A percentile compares a stretch with the other conserved stretches of the same genome.
These are phyloP conservation scores for Drosophila pallidifrons DNA, from an alignment of 1,140 invertebrate genomes.

Conservation along the genomic window DNA sequence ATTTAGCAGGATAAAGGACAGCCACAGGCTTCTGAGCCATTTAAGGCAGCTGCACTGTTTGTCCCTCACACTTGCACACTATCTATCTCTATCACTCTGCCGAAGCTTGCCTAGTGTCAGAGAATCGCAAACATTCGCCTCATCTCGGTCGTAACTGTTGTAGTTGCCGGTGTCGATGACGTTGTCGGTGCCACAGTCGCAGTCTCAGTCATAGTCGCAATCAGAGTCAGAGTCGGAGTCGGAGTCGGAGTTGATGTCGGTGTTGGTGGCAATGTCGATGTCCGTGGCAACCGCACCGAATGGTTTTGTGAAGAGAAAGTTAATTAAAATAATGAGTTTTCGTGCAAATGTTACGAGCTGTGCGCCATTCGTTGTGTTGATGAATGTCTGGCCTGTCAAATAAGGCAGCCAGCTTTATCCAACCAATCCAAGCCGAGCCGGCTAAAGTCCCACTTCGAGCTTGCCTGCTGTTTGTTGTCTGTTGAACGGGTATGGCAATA, in stretches of 20 bases:
- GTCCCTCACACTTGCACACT: not conserved
- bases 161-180: not conserved
- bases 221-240: conserved; percentile 17
- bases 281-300: conserved; percentile 57
- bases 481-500: conserved; percentile 29
- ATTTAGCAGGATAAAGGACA: conserved; percentile 84
- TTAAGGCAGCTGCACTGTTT: conserved; percentile 33
- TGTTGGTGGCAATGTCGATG: conserved; percentile 54
- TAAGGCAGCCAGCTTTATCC: conserved; percentile 27
- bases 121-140: conserved; percentile 32
- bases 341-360: conserved; percentile 62
- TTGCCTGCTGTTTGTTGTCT: conserved; percentile 7
- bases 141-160: conserved; percentile 4
- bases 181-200: conserved; percentile 4
- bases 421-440: not conserved
- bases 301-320: conserved; percentile 80
- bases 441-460: conserved; percentile 1
- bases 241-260: not conserved
- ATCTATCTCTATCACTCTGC: not conserved
- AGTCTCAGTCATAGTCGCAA: conserved; percentile 17
- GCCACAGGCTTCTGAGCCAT: conserved; percentile 38
- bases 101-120: conserved; percentile 29
- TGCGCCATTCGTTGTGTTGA: conserved; percentile 51
- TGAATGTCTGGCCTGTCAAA: conserved; percentile 73
- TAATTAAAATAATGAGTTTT: conserved; percentile 85